phyloP scores from a whole-genome alignment of 2,113 vertebrate species.

The Spea bombifrons region DNA sequence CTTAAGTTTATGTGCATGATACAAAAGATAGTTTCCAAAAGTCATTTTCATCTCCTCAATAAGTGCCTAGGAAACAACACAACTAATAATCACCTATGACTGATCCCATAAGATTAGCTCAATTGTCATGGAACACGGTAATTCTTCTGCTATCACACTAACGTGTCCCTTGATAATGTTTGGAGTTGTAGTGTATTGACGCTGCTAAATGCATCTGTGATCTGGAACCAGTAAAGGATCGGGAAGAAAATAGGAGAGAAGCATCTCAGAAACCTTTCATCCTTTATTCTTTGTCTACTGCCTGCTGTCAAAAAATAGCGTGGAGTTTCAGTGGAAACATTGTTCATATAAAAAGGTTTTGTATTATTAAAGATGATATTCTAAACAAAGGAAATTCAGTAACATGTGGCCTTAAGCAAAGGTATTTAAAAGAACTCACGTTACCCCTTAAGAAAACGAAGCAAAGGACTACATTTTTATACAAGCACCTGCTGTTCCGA shows the following conservation, averaged over 20 bases:
- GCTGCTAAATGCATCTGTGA: constrained; percentile 54
- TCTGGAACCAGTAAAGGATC: constrained; percentile 31
- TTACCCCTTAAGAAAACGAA: background rate
- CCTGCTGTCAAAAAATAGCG: constrained; percentile 25
- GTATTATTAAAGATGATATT: no score
- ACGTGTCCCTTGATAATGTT: constrained; percentile 54
- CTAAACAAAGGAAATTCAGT: no score
- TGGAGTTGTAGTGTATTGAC: constrained; percentile 29
- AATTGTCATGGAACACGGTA: constrained; percentile 56
- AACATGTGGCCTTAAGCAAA: background rate
- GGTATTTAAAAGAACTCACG: constrained; percentile 11
- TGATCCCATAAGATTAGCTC: constrained; percentile 51
- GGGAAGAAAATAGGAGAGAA: background rate
- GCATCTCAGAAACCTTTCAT: background rate
- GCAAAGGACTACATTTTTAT: constrained; percentile 10
- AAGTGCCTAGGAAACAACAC: constrained; percentile 35
- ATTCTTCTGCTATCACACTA: constrained; percentile 55
- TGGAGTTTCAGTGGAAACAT: background rate
- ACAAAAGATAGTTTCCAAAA: constrained; percentile 44
- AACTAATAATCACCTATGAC: constrained; percentile 49
- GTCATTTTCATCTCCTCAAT: constrained; percentile 40
- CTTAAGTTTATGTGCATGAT: no score
- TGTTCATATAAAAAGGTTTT: constrained; percentile 4
- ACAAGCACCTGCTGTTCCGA: constrained; percentile 31
- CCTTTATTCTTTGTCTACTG: background rate